Evolutionary conservation across 2,797 vertebrate genomes (phyloP), one percentile per base, ranked within the genome.

Genomic region (Parauchenoglanis ngamensis): DNA sequence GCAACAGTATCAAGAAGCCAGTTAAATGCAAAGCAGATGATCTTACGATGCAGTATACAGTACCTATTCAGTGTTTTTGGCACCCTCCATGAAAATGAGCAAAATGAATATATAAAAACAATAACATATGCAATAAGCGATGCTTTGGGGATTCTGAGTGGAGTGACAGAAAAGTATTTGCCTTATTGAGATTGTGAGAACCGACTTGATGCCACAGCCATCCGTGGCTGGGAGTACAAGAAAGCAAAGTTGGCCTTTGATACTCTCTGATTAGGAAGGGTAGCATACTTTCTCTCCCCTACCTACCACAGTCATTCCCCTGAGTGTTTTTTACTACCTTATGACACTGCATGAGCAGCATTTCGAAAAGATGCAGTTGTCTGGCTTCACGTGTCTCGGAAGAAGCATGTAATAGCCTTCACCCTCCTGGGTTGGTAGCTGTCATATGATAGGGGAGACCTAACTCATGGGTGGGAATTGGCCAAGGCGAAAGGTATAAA

Each of bases 1-100:
- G 94, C 46, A 73, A 89, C 61, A 89, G 86, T 76, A 70, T 23
- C 80, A 35, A 94, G 92, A 90, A 89, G 21, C 91, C 23, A 68
- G 59, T 86, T 84, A 85, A 59, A 35, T 54, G 2, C 3, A 40
- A 44, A 81, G 63, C 31, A 81, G 23, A 7, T 63, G 12, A 49
- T 63, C 12, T 63, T 35, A 46, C 65, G 8, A 80, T 61, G 11
- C 77, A 40, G 19, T 25, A 56, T n/a, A 54, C 73, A 54, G 6
- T 52, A 15, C 4, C 23, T 11, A 40, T 75, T 75, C 40, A 49
- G 4, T 49, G 4, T 8, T 25, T 44, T 46, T 21, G 19, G 23
- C 1, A 28, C 5, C 5, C 73, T 76, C 17, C 23, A 49, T 77
- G 13, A 31, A 54, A 54, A 8, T 73, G 13, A 28, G 25, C 75